Base-by-base conservation (phyloP, 2,888 invertebrate genomes). In the Aleiodes alternator region DNA sequence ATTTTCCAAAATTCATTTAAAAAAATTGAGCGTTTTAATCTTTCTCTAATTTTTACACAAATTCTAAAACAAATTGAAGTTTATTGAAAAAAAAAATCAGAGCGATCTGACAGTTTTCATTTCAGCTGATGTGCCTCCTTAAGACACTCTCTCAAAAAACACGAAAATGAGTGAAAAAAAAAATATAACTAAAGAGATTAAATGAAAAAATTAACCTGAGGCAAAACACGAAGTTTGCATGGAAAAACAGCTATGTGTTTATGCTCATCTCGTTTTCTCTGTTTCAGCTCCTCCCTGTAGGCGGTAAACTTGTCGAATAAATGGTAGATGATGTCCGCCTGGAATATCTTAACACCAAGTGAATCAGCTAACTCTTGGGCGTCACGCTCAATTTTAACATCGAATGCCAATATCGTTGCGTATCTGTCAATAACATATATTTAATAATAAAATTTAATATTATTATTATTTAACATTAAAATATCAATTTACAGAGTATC, bases 271-370 rank as follows among this genome's bases (percentile, higher is more conserved):
- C 98, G 94, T 87, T 97, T 98, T 90, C 94, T 94, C 87, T 95
- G 94, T 86, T 95, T 96, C 72, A 98, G 91, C 84, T 98, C 98
- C 75, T 98, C 98, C 78, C 97, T 93, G 90, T 95, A 97, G 12
- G 95, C 94, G 84, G 94, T 98, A 92, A 99, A 99, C 90, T 96
- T 96, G 90, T 99, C 99, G 91, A 99, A 99, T 87, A 99, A 92
- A 91, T 99, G 99, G 91, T 99, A 99, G 87, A 99, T 99, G 89
- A 99, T 99, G 91, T 99, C 98, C 7, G 99, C 99, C 80, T 96
- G 94, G 93, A 99, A 99, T 89, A 99, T 97, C 91, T 95, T 96
- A 72, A 98, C 97, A 74, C 97, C 97, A 77, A 98, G 90, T 76
- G 94, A 93, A 89, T 99, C 99, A 0, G 99, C 99, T 90, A 99